Evolutionary conservation across 2,888 invertebrate genomes (phyloP).

Genomic region (Mechanitis mazaeus): DNA sequence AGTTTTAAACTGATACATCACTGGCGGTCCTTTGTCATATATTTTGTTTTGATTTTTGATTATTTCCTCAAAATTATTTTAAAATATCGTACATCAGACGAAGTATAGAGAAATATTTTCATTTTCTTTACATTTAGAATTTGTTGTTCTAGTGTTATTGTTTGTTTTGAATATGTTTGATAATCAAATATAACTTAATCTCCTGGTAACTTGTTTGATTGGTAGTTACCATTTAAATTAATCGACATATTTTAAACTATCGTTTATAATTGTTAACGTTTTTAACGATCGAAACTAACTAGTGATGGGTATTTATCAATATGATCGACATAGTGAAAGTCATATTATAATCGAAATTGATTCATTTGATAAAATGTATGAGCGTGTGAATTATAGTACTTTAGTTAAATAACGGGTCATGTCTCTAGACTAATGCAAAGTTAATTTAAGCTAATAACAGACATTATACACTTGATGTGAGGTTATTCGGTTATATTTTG

Average conservation of each 20-base stretch:
- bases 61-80: no score
- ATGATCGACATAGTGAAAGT: slow-evolving; percentile 33
- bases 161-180: no score
- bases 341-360: slow-evolving; percentile 33
- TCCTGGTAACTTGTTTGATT: no score
- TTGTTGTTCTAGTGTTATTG: no score
- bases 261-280: slow-evolving; percentile 21
- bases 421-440: slow-evolving; percentile 54
- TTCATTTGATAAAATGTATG: slow-evolving; percentile 32
- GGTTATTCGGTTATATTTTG: slow-evolving; percentile 36
- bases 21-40: no score
- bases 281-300: slow-evolving; percentile 22
- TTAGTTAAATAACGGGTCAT: slow-evolving; percentile 34
- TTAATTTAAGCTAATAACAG: slow-evolving; percentile 59
- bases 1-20: no score
- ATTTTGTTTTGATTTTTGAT: no score
- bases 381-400: slow-evolving; percentile 44
- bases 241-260: slow-evolving; percentile 24
- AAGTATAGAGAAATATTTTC: no score
- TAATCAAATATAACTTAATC: no score
- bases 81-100: no score
- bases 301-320: slow-evolving; percentile 16
- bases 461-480: slow-evolving; percentile 54
- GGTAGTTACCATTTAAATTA: slow-evolving; percentile 35
- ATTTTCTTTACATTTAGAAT: no score